Evolutionary conservation across 2,888 invertebrate genomes (phyloP), one percentile per base, ranked within the genome.

Genomic region (Lapara coniferarum): DNA sequence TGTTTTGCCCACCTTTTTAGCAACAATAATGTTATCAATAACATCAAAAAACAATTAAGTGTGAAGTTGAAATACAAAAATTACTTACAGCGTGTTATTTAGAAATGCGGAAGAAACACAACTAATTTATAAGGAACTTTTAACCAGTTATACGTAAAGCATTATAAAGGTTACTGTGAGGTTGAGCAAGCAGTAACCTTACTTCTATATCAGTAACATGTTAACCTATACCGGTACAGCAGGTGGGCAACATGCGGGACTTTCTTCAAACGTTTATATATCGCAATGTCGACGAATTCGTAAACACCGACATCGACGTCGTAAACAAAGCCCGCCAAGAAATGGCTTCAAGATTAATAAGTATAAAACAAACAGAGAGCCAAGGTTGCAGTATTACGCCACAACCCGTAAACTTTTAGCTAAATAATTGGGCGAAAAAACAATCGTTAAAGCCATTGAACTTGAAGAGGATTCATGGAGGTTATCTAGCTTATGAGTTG

Each of bases 191-290:
- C 69, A 80, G 78, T 82, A 86, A 83, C 89, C 89, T 89, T 89
- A 86, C 81, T 78, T 80, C 82, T 85, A 85, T 85, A 86, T 88
- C 76, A 73, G 82, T 82, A 85, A 87, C 85, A 79, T 56, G 85
- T 87, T 86, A 81, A 87, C 86, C 85, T 87, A 87, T 82, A 81
- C 74, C 76, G 75, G 69, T 51, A 66, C 19, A 49, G 75, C 80
- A 79, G 82, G 81, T 82, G 79, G 77, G 74, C 76, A 72, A 78
- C 70, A 74, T 74, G 76, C 73, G 74, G 73, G 76, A 81, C 86
- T 86, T 89, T 89, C 85, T 88, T 86, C 76, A 81, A 76, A 71
- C 53, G 70, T 73, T 69, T 69, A 67, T 58, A 67, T 67, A 70
- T 25, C 58, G 58, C 53, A 67, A 67, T 67, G 59, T 70, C 55